These are phyloP conservation scores for Drosophila sturtevanti DNA, from an alignment of 1,140 invertebrate species.

Conservation along the genomic window DNA sequence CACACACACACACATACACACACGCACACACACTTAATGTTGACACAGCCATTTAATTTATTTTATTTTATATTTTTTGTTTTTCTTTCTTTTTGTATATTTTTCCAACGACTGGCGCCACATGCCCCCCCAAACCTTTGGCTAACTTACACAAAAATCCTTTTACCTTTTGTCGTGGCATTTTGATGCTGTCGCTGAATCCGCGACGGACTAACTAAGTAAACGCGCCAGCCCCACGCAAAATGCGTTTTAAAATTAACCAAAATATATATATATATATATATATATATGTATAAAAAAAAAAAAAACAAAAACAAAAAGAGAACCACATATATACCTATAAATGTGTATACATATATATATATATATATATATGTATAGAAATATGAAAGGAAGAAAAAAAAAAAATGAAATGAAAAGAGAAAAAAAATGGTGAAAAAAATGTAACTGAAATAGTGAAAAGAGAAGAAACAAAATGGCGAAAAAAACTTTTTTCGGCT, in stretches of 20 bases:
- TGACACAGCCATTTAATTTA: slow-evolving; percentile 51
- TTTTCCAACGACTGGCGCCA: slow-evolving; percentile 16
- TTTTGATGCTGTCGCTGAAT: slow-evolving; percentile 51
- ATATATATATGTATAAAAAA: neutral
- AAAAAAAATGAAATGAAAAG: slow-evolving; percentile 19
- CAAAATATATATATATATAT: slow-evolving; percentile 15
- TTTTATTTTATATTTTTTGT: slow-evolving; percentile 12
- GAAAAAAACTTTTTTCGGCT: slow-evolving; percentile 60
- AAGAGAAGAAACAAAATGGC: slow-evolving; percentile 72
- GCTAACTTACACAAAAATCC: slow-evolving; percentile 62
- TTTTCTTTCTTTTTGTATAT: slow-evolving; percentile 6
- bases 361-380: slow-evolving; percentile 6
- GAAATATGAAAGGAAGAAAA: neutral
- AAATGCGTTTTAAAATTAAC: slow-evolving; percentile 71
- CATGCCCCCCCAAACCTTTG: neutral
- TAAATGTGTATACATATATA: neutral
- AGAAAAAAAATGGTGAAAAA: slow-evolving; percentile 26
- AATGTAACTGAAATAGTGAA: slow-evolving; percentile 73
- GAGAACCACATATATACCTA: neutral
- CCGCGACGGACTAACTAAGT: slow-evolving; percentile 54
- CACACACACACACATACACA: slow-evolving; percentile 14
- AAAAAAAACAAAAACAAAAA: slow-evolving; percentile 6
- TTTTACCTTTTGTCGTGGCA: slow-evolving; percentile 63
- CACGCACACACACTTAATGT: slow-evolving; percentile 21
- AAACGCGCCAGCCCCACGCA: slow-evolving; percentile 43